Evolutionary conservation across 2,888 invertebrate species (phyloP).

Genomic region (Stenchaetothrips biformis): DNA sequence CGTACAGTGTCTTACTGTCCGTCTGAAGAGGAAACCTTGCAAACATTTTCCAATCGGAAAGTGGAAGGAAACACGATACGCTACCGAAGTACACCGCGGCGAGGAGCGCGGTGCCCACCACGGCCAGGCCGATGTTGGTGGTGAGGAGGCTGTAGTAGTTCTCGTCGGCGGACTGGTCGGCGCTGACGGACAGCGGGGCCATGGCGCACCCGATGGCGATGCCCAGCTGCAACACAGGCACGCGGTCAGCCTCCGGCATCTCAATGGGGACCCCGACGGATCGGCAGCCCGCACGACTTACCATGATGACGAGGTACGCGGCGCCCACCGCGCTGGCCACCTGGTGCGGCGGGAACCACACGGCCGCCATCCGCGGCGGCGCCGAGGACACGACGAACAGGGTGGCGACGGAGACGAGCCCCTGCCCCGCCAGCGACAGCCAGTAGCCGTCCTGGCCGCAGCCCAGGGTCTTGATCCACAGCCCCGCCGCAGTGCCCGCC

Average conservation of each 20-base stretch:
- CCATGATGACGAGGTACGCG: slow-evolving; percentile 18
- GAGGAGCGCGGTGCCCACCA: not conserved
- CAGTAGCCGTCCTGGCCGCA: slow-evolving; percentile 50
- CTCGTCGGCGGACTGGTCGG: not conserved
- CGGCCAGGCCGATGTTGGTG: not conserved
- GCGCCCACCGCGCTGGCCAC: slow-evolving; percentile 52
- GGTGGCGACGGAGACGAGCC: slow-evolving; percentile 49
- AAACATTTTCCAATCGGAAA: no score
- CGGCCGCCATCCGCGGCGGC: slow-evolving; percentile 54
- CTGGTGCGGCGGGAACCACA: slow-evolving; percentile 57
- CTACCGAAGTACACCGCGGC: not conserved
- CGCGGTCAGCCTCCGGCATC: not conserved
- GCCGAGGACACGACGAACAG: slow-evolving; percentile 52
- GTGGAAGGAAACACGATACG: no score
- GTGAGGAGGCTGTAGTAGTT: not conserved
- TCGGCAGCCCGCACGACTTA: not conserved
- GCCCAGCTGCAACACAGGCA: not conserved
- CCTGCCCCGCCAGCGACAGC: slow-evolving; percentile 53
- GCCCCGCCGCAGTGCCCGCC: slow-evolving; percentile 51
- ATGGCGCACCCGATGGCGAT: slow-evolving; percentile 1
- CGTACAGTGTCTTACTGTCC: no score
- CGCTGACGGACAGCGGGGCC: not conserved
- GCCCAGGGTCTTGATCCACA: slow-evolving; percentile 50
- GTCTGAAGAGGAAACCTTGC: no score
- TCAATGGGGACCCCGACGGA: not conserved